phyloP scores from a whole-genome alignment of 2,888 invertebrate species.

The Platypus cylindrus region DNA sequence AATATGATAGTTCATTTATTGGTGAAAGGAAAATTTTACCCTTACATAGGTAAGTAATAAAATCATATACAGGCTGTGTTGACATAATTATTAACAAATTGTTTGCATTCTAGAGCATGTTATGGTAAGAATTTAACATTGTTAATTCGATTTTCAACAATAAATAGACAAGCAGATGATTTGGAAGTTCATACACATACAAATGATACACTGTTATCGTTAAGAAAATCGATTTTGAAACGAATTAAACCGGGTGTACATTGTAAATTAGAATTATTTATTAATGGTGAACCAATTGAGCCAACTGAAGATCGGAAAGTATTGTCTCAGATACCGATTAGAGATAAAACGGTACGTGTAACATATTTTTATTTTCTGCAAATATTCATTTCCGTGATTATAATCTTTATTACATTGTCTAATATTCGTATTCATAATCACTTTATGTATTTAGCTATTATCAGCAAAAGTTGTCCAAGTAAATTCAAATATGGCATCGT shows the following conservation, averaged over 20 bases:
- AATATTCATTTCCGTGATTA: too few relatives aligned
- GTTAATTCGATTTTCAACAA: constrained; percentile 68
- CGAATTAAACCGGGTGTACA: constrained; percentile 51
- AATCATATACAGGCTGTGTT: background rate
- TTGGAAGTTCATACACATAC: constrained; percentile 86
- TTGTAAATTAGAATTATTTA: constrained; percentile 81
- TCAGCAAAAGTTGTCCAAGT: constrained; percentile 67
- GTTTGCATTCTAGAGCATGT: constrained; percentile 48
- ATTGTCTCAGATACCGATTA: constrained; percentile 69
- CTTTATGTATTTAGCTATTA: constrained; percentile 43
- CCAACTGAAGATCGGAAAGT: constrained; percentile 78
- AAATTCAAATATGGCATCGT: constrained; percentile 58
- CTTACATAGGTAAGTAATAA: constrained; percentile 42
- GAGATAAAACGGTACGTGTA: constrained; percentile 71
- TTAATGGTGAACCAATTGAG: constrained; percentile 80
- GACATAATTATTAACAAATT: background rate
- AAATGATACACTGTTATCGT: constrained; percentile 82
- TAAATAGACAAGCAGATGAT: constrained; percentile 80
- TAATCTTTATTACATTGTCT: too few relatives aligned
- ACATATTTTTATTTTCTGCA: background rate
- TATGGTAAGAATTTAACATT: constrained; percentile 82
- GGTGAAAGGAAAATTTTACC: constrained; percentile 84
- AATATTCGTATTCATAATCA: background rate
- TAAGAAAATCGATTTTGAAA: constrained; percentile 65
- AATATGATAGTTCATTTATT: constrained; percentile 81